phyloP scores from a whole-genome alignment of 2,797 vertebrate species.

The Spondyliosoma cantharus region DNA sequence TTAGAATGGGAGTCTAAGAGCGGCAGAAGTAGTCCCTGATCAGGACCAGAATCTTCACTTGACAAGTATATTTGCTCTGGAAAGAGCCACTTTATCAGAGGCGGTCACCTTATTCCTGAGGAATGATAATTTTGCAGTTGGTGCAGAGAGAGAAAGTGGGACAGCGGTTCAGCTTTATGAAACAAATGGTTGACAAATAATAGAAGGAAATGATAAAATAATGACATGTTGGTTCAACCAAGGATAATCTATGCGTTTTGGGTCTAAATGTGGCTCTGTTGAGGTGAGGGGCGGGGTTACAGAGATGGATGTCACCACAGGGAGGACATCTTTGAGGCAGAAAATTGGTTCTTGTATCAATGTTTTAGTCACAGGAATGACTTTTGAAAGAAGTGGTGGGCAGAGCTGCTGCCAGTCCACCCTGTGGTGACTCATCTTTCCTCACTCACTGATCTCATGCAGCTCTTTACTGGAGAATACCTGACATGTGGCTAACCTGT shows the following conservation, averaged over 20 bases:
- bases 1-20: conserved; percentile 47
- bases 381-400: neutral
- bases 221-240: neutral
- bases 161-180: neutral
- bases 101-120: conserved; percentile 11
- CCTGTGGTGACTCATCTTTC: conserved; percentile 4
- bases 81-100: conserved; percentile 29
- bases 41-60: conserved; percentile 52
- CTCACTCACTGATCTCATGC: neutral
- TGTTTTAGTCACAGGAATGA: conserved; percentile 4
- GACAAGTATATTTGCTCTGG: conserved; percentile 57
- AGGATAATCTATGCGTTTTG: neutral
- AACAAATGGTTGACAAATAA: conserved; percentile 14
- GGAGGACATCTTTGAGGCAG: neutral
- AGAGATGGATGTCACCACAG: neutral
- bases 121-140: conserved; percentile 46
- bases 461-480: neutral
- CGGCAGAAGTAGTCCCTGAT: conserved; percentile 48
- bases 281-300: neutral
- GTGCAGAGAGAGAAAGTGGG: conserved; percentile 10
- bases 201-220: neutral
- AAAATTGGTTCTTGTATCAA: neutral
- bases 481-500: neutral
- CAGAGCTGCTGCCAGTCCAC: conserved; percentile 6
- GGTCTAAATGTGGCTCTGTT: neutral